Base-by-base conservation (phyloP, 2,113 vertebrate genomes). In the Noctilio leporinus region DNA sequence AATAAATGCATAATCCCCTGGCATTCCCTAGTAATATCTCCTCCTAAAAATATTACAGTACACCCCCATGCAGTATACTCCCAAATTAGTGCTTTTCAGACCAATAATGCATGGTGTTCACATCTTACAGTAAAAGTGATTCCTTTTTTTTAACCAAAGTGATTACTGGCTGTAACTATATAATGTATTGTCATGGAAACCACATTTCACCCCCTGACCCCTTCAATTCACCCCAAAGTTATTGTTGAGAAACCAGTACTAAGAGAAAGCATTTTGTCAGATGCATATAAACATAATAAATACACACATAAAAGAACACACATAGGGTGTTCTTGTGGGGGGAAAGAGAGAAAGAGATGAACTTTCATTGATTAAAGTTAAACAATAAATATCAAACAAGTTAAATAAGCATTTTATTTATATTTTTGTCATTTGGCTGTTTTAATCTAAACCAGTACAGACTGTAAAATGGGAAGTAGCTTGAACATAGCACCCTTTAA, bases 121-220 rank as follows among this genome's bases (percentile, higher is more conserved):
- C 96, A 98, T 96, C 90, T 98, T 98, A 97, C 98, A 97, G 97
- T 98, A 97, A 97, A 89, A 65, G 95, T 98, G 97, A 98, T 98
- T 98, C 97, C 97, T 97, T 98, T 94, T 98, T 98, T 98, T 98
- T 97, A 98, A 98, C 96, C 96, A 97, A 95, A 97, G 97, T 97
- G 94, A 95, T 96, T 98, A 97, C 96, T 97, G 96, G 95, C 97
- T 97, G 95, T 98, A 98, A 98, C 98, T 98, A 96, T 95, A 97
- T 97, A 98, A 97, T 97, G 89, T 93, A 98, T 98, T 98, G 97
- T 98, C 98, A 98, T 98, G 98, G 97, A 98, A 98, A 98, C 97
- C 93, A 97, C 89, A 84, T 96, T 97, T 94, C 22, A 49, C 43
- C 28, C 40, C 35, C 53, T 4, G 5, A n/a, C 38, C 45, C 64